Base-by-base conservation (phyloP, 2,888 invertebrate species). In the Xanthorhoe spadicearia region DNA sequence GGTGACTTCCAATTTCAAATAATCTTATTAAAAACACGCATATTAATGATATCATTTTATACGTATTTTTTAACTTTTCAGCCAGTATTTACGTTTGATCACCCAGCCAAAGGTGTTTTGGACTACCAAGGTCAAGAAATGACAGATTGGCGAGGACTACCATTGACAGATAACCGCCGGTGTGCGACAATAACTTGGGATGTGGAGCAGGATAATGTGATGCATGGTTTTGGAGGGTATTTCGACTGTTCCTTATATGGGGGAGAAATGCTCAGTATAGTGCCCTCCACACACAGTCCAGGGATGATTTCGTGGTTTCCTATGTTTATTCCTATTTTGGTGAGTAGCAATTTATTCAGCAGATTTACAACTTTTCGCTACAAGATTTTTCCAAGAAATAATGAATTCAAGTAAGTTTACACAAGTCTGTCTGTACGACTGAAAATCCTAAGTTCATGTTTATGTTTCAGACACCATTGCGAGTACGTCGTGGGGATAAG, bases 281-380 rank as follows among this genome's bases (percentile, higher is more conserved):
- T 97, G 77, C 99, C 99, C 0, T 94, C 95, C 53, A 97, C 97
- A 0, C 97, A 98, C 84, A 98, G 98, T 18, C 94, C 94, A 0
- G 97, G 97, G 75, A 98, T 99, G 98, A 97, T 98, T 80, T 98
- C 98, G 70, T 99, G 99, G 99, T 99, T 99, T 86, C 99, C 99
- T 6, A 97, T 99, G 72, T 97, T 97, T 78, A 98, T 99, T 83
- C 99, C 99, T 8, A 94, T 98, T 53, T 94, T 94, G 90, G 97
- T 97, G 90, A 55, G 52, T 58, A 52, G 74, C 23, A 61, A 51
- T 64, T 53, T 54, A 2, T 4, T 13, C n/a, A 46, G n/a, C 5
- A 46, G n/a, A 4, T 15, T 15, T 46, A 32, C 32, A 32, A 32
- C 32, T 32, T 32, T 7, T 4, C 23, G 4, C 23, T 23, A 4